phyloP scores from a whole-genome alignment of 2,888 invertebrate genomes.

The Sarcophaga variegata region DNA sequence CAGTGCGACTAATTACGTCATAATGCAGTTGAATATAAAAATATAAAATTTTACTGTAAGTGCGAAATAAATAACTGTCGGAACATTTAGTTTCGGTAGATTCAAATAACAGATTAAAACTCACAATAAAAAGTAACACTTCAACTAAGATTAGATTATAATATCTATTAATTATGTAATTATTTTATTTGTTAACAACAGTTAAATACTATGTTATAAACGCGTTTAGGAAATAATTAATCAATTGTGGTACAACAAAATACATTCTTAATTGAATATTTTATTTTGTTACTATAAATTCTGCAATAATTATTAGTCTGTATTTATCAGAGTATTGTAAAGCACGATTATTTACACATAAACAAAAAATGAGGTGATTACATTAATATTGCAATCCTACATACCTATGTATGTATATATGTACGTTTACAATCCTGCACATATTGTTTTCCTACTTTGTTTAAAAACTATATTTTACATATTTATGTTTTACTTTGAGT shows the following conservation, averaged over 20 bases:
- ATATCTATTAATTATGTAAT: background rate
- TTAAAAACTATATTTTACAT: too few species aligned
- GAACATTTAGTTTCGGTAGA: background rate
- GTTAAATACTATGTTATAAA: background rate
- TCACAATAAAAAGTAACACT: slow-evolving; percentile 24
- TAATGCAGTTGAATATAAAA: slow-evolving; percentile 19
- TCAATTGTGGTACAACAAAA: background rate
- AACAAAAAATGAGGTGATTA: too few species aligned
- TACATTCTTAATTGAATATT: slow-evolving; percentile 18
- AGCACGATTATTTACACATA: background rate
- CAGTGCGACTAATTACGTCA: slow-evolving; percentile 19
- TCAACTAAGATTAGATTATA: background rate
- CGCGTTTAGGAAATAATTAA: background rate
- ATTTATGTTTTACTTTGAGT: too few species aligned
- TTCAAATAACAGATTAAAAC: slow-evolving; percentile 12
- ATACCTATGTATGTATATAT: background rate
- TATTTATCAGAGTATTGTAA: slow-evolving; percentile 31
- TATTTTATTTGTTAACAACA: background rate
- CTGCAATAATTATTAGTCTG: background rate
- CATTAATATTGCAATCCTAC: background rate
- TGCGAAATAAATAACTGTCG: too few species aligned
- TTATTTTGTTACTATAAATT: slow-evolving; percentile 2
- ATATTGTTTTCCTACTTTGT: too few species aligned
- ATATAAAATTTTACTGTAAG: too few species aligned
- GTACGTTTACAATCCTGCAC: background rate